Conservation (phyloP, 2,888 invertebrate species). For the Brachyptera putata region DNA sequence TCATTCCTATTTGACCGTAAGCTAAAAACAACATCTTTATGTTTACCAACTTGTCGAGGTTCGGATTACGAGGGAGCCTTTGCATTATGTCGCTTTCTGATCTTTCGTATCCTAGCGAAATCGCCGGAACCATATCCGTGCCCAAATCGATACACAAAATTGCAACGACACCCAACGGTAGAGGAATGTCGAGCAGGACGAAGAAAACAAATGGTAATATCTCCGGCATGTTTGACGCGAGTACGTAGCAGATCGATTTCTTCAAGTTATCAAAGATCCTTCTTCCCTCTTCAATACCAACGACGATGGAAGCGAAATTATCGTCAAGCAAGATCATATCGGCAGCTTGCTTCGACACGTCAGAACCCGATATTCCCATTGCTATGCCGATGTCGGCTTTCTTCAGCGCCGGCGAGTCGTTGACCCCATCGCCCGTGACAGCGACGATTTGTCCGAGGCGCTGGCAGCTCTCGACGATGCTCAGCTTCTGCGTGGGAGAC, state of each 20-base stretch:
- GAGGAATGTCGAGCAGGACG: conserved; percentile 46
- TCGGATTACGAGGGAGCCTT: conserved; percentile 25
- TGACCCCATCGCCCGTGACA: conserved; percentile 53
- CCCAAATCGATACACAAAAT: conserved; percentile 51
- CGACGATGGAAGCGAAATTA: conserved; percentile 51
- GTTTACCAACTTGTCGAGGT: conserved; percentile 24
- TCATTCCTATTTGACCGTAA: conserved; percentile 26
- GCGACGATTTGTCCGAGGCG: conserved; percentile 51
- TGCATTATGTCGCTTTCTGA: conserved; percentile 32
- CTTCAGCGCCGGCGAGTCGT: conserved; percentile 53
- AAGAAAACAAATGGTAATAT: conserved; percentile 49
- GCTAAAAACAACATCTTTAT: conserved; percentile 22
- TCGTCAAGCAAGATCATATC: conserved; percentile 52
- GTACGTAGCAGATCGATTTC: conserved; percentile 51
- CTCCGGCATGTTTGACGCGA: conserved; percentile 51
- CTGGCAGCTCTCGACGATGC: conserved; percentile 55
- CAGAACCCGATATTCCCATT: conserved; percentile 50
- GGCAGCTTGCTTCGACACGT: conserved; percentile 52
- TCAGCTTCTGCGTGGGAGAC: conserved; percentile 64
- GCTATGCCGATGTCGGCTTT: too few relatives aligned
- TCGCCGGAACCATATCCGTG: conserved; percentile 42
- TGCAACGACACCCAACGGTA: conserved; percentile 50
- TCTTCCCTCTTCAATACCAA: conserved; percentile 50
- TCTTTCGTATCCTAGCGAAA: conserved; percentile 34
- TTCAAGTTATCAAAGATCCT: conserved; percentile 52